These are phyloP conservation scores for Acanthis flammea DNA, from an alignment of 2,797 vertebrate genomes.

Conservation along the genomic window DNA sequence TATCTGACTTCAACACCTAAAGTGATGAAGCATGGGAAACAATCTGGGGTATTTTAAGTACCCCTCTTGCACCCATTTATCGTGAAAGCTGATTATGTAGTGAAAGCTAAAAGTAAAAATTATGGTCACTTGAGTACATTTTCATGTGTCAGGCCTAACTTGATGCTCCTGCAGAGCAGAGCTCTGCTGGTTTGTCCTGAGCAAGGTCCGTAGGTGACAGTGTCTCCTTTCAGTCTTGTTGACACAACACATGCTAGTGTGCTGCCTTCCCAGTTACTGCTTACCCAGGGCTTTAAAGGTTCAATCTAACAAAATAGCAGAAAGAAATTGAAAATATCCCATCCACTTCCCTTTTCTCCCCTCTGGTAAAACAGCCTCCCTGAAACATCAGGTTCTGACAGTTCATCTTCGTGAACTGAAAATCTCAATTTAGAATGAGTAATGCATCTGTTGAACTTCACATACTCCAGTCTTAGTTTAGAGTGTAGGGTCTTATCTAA, in stretches of 20 bases:
- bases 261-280: not conserved
- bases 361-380: not conserved
- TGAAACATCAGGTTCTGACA: not conserved
- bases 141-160: not conserved
- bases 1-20: not conserved
- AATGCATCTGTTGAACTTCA: not conserved
- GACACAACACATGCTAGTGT: not conserved
- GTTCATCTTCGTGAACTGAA: not conserved
- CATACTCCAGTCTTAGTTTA: not conserved
- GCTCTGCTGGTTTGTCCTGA: not conserved
- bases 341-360: not conserved
- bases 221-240: not conserved
- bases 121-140: not conserved
- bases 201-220: accelerated
- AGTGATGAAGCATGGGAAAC: not conserved
- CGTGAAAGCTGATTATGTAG: not conserved
- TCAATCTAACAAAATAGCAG: not conserved
- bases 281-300: not conserved
- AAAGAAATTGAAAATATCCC: not conserved
- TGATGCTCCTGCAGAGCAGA: not conserved
- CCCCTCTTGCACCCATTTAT: not conserved
- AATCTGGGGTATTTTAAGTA: not conserved
- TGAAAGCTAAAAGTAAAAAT: not conserved
- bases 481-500: not conserved
- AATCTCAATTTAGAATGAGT: not conserved